Conservation (phyloP, 2,797 vertebrate species). For the Anableps anableps region DNA sequence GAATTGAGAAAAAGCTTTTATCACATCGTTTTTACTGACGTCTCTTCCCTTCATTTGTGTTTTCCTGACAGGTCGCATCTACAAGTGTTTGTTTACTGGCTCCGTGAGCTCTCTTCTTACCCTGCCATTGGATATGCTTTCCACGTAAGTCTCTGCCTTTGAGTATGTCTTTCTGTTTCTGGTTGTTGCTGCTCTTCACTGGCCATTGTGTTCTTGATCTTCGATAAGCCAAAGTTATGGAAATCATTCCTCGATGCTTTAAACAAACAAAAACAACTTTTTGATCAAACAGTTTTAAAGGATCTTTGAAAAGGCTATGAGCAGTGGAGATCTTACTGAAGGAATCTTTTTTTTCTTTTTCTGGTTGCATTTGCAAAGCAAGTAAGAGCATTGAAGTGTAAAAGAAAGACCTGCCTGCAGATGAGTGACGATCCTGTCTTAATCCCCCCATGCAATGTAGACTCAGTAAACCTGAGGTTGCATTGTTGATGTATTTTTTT, state of each 20-base stretch:
- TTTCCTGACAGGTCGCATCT: constrained; percentile 90
- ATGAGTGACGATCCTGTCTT: background rate
- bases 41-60: constrained; percentile 5
- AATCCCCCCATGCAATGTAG: background rate
- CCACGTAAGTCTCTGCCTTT: constrained; percentile 89
- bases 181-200: background rate
- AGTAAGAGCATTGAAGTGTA: background rate
- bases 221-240: background rate
- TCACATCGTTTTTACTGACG: background rate
- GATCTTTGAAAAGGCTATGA: background rate
- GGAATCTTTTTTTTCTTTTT: background rate
- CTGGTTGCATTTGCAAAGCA: background rate
- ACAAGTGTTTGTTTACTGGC: constrained; percentile 99
- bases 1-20: background rate
- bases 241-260: background rate
- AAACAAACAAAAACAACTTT: background rate
- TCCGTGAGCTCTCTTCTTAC: constrained; percentile 98
- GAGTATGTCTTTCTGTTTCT: background rate
- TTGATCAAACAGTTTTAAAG: background rate
- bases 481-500: background rate
- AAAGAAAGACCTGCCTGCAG: background rate
- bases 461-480: background rate
- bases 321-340: background rate
- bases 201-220: background rate
- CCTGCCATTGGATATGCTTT: constrained; percentile 96